phyloP scores from a whole-genome alignment of 2,888 invertebrate species.

The Leuctra nigra region DNA sequence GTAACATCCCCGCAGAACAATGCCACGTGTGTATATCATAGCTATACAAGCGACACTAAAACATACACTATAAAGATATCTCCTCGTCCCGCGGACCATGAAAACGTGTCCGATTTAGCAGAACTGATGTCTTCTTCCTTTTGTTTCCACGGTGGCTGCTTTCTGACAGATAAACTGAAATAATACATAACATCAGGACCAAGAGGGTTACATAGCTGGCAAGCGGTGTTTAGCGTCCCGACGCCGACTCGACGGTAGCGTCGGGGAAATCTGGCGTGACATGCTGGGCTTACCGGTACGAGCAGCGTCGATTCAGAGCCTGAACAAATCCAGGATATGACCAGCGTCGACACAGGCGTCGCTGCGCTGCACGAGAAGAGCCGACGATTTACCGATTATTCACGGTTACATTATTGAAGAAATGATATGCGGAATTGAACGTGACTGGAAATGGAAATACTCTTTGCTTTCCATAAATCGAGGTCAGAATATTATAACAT shows the following conservation, averaged over 20 bases:
- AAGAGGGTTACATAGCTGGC: too few relatives aligned
- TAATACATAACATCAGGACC: background rate
- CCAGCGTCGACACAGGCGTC: background rate
- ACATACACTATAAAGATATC: too few relatives aligned
- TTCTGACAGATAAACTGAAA: background rate
- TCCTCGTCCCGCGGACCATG: background rate
- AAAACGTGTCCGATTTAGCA: background rate
- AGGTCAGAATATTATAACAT: conserved; percentile 3
- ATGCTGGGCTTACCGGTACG: background rate
- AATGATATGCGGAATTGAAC: conserved; percentile 9
- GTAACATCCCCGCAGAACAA: too few relatives aligned
- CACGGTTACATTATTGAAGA: conserved; percentile 14
- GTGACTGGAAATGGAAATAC: conserved; percentile 1
- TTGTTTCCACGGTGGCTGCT: background rate
- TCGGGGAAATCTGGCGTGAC: background rate
- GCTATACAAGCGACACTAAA: too few relatives aligned
- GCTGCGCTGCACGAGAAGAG: background rate
- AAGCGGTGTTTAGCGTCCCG: too few relatives aligned
- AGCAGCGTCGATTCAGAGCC: background rate
- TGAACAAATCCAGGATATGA: conserved; percentile 2
- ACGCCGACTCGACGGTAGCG: background rate
- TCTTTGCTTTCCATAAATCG: background rate
- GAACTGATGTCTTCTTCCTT: background rate
- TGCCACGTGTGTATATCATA: too few relatives aligned
- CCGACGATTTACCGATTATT: background rate